phyloP scores from a whole-genome alignment of 2,113 vertebrate genomes.

The Engraulis encrasicolus region DNA sequence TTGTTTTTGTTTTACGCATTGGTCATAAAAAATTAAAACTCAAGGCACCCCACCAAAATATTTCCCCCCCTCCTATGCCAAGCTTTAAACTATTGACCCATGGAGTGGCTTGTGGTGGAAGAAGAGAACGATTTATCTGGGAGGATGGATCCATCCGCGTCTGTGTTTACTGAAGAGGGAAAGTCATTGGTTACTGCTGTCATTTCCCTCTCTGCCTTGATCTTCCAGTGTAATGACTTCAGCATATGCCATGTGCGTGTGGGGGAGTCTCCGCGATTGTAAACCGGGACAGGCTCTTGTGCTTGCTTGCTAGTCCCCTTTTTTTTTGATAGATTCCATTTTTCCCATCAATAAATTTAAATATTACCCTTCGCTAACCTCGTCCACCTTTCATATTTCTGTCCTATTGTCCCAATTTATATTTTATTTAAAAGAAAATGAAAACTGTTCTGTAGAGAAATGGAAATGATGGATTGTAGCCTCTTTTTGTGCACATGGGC shows the following conservation, averaged over 20 bases:
- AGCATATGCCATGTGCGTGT: conserved; percentile 68
- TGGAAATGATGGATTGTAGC: conserved; percentile 1
- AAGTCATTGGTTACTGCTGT: conserved; percentile 64
- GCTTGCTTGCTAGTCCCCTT: too few relatives aligned
- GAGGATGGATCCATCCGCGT: conserved; percentile 52
- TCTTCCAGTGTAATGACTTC: conserved; percentile 71
- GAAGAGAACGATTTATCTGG: conserved; percentile 48
- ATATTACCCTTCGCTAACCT: background rate
- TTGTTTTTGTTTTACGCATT: background rate
- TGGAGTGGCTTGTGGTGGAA: conserved; percentile 44
- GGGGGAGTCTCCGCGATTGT: conserved; percentile 39
- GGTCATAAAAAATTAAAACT: conserved; percentile 36
- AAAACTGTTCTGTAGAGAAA: background rate
- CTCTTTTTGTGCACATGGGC: too few relatives aligned
- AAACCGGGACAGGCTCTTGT: conserved; percentile 29
- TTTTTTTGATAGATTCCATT: conserved; percentile 45
- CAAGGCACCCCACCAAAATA: conserved; percentile 40
- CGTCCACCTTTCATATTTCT: background rate
- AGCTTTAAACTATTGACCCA: conserved; percentile 48
- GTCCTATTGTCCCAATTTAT: conserved; percentile 2
- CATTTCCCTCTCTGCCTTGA: conserved; percentile 64
- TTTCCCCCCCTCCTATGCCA: conserved; percentile 27
- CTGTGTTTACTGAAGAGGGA: conserved; percentile 65
- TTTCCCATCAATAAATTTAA: conserved; percentile 49
- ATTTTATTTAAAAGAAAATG: too few relatives aligned